These are phyloP conservation scores for Rhodinocichla rosea DNA, from an alignment of 2,113 vertebrate species.

Conservation along the genomic window DNA sequence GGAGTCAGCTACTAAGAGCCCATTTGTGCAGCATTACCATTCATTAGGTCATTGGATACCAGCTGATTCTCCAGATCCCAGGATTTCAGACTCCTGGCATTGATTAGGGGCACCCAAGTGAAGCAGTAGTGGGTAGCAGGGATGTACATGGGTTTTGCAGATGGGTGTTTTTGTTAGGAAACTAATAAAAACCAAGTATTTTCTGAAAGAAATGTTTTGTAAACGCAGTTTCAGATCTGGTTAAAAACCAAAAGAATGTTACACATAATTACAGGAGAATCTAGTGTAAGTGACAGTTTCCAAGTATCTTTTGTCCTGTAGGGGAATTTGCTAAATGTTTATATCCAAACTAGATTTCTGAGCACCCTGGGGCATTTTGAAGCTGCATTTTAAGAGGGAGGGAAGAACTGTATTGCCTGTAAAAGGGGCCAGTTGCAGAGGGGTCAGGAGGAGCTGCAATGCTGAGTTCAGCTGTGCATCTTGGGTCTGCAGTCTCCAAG, in stretches of 20 bases:
- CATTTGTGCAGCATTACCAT: neutral
- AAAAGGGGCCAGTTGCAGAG: neutral
- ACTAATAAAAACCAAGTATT: neutral
- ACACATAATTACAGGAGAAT: neutral
- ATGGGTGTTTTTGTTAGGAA: neutral
- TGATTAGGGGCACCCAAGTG: neutral
- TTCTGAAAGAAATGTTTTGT: neutral
- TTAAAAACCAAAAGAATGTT: neutral
- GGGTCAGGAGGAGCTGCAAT: neutral
- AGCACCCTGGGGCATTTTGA: neutral
- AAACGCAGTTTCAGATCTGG: neutral
- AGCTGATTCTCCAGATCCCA: neutral
- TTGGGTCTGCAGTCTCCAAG: neutral
- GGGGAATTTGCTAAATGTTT: neutral
- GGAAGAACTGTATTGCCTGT: neutral
- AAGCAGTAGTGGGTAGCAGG: neutral
- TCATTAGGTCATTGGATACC: neutral
- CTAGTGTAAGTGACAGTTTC: neutral
- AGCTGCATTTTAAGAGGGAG: neutral
- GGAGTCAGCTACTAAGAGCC: neutral
- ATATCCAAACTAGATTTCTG: neutral
- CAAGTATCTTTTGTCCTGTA: neutral
- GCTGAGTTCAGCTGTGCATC: neutral
- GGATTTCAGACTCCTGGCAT: neutral
- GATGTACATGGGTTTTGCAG: neutral